phyloP scores from a whole-genome alignment of 2,888 invertebrate species.

The Saturnia pavonia region DNA sequence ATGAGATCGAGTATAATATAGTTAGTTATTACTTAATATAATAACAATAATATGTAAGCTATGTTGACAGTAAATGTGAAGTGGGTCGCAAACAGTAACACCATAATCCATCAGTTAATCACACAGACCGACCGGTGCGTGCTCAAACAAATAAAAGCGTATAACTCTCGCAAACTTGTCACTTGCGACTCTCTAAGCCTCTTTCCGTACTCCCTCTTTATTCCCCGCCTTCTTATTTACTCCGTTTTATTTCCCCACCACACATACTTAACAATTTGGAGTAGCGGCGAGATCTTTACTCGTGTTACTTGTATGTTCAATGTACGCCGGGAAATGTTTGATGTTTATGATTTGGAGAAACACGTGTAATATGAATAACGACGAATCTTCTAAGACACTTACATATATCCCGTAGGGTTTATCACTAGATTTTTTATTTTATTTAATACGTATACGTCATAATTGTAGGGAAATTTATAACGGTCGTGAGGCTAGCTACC shows the following conservation, averaged over 20 bases:
- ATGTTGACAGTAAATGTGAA: not conserved
- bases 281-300: not conserved
- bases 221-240: too few relatives aligned
- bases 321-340: not conserved
- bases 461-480: too few relatives aligned
- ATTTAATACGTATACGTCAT: too few relatives aligned
- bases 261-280: constrained; percentile 51
- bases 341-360: constrained; percentile 6
- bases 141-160: constrained; percentile 60
- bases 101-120: constrained; percentile 66
- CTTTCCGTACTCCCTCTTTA: constrained; percentile 53
- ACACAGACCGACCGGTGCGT: constrained; percentile 60
- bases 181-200: constrained; percentile 72
- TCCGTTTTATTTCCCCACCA: constrained; percentile 69
- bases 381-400: not conserved
- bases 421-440: not conserved
- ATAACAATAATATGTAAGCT: not conserved
- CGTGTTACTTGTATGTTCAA: not conserved
- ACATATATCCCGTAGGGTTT: not conserved
- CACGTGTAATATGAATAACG: not conserved
- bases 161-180: constrained; percentile 64
- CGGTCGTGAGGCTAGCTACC: too few relatives aligned
- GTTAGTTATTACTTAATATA: not conserved
- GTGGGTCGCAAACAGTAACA: constrained; percentile 29
- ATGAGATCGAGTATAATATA: too few relatives aligned